phyloP scores from a whole-genome alignment of 2,113 vertebrate species.

The Equus przewalskii region DNA sequence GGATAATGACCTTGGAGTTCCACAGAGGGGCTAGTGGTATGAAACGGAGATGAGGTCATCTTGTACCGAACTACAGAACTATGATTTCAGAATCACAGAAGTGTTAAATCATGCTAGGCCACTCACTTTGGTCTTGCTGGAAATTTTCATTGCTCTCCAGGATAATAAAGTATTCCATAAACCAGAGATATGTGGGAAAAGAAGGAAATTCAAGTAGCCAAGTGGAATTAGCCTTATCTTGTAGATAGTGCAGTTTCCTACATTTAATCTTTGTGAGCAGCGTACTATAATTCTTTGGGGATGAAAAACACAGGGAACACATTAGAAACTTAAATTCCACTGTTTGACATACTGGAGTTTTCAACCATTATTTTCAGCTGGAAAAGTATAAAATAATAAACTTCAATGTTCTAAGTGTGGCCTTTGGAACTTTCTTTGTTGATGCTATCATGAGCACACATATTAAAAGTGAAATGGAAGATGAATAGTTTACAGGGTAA shows the following conservation, averaged over 20 bases:
- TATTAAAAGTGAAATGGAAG: slow-evolving; percentile 79
- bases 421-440: slow-evolving; percentile 68
- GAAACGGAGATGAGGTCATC: slow-evolving; percentile 69
- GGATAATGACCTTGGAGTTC: slow-evolving; percentile 52
- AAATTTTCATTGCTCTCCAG: slow-evolving; percentile 32
- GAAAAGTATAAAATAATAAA: slow-evolving; percentile 71
- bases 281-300: slow-evolving; percentile 59
- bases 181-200: slow-evolving; percentile 18
- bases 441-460: slow-evolving; percentile 65
- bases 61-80: neutral
- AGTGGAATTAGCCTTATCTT: slow-evolving; percentile 71
- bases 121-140: slow-evolving; percentile 13
- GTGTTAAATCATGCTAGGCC: slow-evolving; percentile 55
- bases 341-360: slow-evolving; percentile 65
- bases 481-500: slow-evolving; percentile 66
- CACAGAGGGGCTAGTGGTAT: slow-evolving; percentile 22
- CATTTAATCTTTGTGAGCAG: slow-evolving; percentile 55
- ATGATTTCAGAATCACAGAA: slow-evolving; percentile 58
- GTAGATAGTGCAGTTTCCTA: slow-evolving; percentile 55
- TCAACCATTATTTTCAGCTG: slow-evolving; percentile 73
- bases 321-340: slow-evolving; percentile 66
- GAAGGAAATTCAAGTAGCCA: slow-evolving; percentile 65
- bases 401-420: slow-evolving; percentile 50
- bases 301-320: slow-evolving; percentile 67
- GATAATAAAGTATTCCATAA: slow-evolving; percentile 36